Evolutionary conservation across 2,113 vertebrate species (phyloP).

Genomic region (Salvelinus sp.): DNA sequence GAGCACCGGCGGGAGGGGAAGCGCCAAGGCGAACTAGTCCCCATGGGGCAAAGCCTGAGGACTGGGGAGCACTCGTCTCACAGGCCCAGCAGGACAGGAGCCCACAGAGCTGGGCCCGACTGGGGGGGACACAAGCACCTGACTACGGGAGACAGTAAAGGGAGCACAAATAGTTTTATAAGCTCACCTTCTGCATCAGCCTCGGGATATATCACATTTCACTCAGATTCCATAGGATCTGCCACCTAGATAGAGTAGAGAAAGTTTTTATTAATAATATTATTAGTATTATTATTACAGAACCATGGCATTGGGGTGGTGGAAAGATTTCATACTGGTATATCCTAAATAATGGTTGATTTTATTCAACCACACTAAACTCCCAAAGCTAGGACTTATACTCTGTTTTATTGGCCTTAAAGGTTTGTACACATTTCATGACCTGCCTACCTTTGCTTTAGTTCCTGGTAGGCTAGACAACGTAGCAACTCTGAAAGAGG

Average conservation of each 20-base stretch:
- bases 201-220: slow-evolving; percentile 82
- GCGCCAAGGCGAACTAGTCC: slow-evolving; percentile 39
- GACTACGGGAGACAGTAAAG: slow-evolving; percentile 71
- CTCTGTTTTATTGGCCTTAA: slow-evolving; percentile 33
- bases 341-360: slow-evolving; percentile 40
- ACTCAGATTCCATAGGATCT: slow-evolving; percentile 83
- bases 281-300: slow-evolving; percentile 30
- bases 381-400: slow-evolving; percentile 23
- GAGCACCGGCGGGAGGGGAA: slow-evolving; percentile 39
- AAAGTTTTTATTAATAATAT: slow-evolving; percentile 23
- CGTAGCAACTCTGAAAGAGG: slow-evolving; percentile 3
- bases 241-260: slow-evolving; percentile 63
- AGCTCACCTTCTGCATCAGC: slow-evolving; percentile 81
- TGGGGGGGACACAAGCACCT: slow-evolving; percentile 71
- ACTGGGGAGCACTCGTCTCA: slow-evolving; percentile 42
- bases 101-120: slow-evolving; percentile 40
- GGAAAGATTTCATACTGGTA: slow-evolving; percentile 29
- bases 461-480: slow-evolving; percentile 8
- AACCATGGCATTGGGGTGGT: slow-evolving; percentile 26
- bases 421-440: slow-evolving; percentile 38
- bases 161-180: slow-evolving; percentile 86
- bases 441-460: slow-evolving; percentile 32
- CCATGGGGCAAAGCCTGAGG: slow-evolving; percentile 41
- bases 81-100: slow-evolving; percentile 60
- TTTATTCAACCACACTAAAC: slow-evolving; percentile 22